Evolutionary conservation across 2,888 invertebrate genomes (phyloP).

Genomic region (Schizaphis graminum): DNA sequence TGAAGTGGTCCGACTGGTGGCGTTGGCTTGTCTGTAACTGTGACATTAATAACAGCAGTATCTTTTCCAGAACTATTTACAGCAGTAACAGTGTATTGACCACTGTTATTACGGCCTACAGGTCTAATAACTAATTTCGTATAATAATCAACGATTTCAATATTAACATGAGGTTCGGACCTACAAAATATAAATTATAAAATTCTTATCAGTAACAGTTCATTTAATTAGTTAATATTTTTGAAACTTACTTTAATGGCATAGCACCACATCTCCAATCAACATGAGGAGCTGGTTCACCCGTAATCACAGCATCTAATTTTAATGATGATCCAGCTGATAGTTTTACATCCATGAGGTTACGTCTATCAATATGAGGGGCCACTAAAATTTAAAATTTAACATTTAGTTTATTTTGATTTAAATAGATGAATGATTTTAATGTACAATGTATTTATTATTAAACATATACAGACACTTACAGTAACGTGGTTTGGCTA

Average conservation of each 20-base stretch:
- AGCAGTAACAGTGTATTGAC: constrained; percentile 89
- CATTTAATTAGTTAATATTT: neutral
- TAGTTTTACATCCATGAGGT: constrained; percentile 89
- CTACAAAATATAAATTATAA: constrained; percentile 65
- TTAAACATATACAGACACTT: constrained; percentile 70
- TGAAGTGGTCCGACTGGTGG: constrained; percentile 91
- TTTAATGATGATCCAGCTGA: constrained; percentile 94
- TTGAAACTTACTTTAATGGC: constrained; percentile 75
- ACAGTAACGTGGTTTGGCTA: constrained; percentile 87
- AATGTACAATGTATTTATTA: neutral
- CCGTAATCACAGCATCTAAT: constrained; percentile 92
- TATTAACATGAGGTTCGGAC: constrained; percentile 78
- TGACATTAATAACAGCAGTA: constrained; percentile 83
- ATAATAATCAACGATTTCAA: constrained; percentile 89
- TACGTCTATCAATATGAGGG: constrained; percentile 95
- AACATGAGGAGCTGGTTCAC: constrained; percentile 94
- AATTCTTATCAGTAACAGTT: neutral
- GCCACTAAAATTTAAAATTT: constrained; percentile 77
- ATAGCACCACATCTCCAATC: constrained; percentile 92
- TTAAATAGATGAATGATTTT: neutral
- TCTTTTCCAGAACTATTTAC: constrained; percentile 91
- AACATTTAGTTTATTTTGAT: neutral
- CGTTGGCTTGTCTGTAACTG: constrained; percentile 88
- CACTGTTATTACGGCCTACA: constrained; percentile 84
- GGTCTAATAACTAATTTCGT: constrained; percentile 89